A percentile compares a stretch with the other conserved stretches of the same genome.
Evolutionary conservation across 2,797 vertebrate species (phyloP).

Genomic region (Cyclopterus lumpus): DNA sequence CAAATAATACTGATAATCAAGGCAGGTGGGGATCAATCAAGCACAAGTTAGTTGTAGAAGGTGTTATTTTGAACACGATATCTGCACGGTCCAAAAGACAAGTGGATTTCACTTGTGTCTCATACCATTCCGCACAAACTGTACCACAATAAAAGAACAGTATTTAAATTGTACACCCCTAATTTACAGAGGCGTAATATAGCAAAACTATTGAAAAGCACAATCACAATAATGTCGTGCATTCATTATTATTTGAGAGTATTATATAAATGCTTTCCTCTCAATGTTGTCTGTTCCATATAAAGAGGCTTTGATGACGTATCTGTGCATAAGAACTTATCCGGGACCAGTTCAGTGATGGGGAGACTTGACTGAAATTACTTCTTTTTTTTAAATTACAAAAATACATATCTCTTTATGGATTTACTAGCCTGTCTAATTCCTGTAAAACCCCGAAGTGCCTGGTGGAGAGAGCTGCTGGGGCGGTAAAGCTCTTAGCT

Average conservation of each 20-base stretch:
- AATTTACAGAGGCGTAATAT: neutral
- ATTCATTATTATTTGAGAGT: neutral
- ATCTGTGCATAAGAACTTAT: constrained; percentile 7
- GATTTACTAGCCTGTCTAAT: constrained; percentile 70
- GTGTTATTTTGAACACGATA: neutral
- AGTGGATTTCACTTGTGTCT: neutral
- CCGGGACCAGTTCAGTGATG: constrained; percentile 36
- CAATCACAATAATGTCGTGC: neutral
- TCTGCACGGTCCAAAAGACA: rapidly evolving
- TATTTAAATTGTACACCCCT: too few relatives aligned
- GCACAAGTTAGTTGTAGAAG: neutral
- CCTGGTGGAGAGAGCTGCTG: constrained; percentile 38
- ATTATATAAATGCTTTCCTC: constrained; percentile 4
- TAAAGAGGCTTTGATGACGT: constrained; percentile 2
- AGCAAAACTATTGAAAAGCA: neutral
- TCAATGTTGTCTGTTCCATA: neutral
- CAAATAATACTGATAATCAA: neutral
- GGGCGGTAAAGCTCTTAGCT: constrained; percentile 51
- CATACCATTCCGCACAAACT: neutral
- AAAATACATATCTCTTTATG: constrained; percentile 54
- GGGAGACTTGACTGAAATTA: constrained; percentile 29
- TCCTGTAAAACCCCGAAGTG: constrained; percentile 67
- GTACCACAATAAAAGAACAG: neutral
- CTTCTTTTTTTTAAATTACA: constrained; percentile 13
- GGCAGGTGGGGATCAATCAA: neutral